Evolutionary conservation across 2,797 vertebrate genomes (phyloP).

Genomic region (Eulemur albifrons): DNA sequence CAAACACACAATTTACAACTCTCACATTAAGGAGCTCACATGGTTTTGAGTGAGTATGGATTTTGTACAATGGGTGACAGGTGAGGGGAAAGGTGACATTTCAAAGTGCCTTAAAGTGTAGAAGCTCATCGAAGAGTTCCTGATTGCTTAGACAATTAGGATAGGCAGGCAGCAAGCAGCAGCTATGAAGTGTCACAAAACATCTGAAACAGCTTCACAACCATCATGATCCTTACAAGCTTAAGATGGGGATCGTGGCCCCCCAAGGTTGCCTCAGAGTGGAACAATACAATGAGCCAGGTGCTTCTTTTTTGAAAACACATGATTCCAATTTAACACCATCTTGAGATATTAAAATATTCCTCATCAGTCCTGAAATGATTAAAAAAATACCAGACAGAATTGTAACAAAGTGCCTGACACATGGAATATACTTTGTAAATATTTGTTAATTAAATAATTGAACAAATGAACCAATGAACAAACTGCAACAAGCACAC

Average conservation of each 20-base stretch:
- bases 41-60: not conserved
- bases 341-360: conserved; percentile 65
- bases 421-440: not conserved
- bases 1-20: not conserved
- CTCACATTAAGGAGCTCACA: not conserved
- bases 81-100: not conserved
- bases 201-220: not conserved
- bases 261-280: conserved; percentile 42
- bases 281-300: conserved; percentile 55
- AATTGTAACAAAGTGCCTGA: conserved; percentile 49
- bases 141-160: conserved; percentile 27
- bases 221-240: conserved; percentile 54
- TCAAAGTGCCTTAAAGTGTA: conserved; percentile 17
- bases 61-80: not conserved
- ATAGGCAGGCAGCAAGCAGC: conserved; percentile 60
- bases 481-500: not conserved
- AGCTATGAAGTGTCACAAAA: conserved; percentile 30
- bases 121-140: not conserved
- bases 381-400: conserved; percentile 56
- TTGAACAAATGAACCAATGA: not conserved
- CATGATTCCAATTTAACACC: conserved; percentile 66
- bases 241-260: conserved; percentile 41
- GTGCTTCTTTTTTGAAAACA: conserved; percentile 66
- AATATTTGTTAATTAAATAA: conserved; percentile 5
- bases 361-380: conserved; percentile 68